phyloP scores from a whole-genome alignment of 2,797 vertebrate species.

The Acanthornis magna region DNA sequence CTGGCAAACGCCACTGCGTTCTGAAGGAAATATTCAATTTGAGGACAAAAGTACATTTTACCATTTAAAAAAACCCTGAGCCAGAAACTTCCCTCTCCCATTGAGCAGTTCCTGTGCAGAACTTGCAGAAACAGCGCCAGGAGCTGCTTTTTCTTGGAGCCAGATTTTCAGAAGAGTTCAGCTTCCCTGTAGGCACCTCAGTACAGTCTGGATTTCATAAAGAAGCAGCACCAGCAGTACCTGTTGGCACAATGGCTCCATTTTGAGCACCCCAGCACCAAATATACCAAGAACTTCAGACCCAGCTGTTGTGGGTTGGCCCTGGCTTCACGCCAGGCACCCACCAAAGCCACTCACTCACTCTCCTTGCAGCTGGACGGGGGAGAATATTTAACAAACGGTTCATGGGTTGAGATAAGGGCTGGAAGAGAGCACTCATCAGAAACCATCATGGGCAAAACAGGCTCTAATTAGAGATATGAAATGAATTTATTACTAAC shows the following conservation, averaged over 20 bases:
- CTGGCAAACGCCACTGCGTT: neutral
- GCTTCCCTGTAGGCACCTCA: neutral
- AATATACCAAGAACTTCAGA: neutral
- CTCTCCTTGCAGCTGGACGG: neutral
- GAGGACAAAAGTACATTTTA: neutral
- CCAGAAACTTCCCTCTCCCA: neutral
- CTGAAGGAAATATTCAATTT: conserved; percentile 39
- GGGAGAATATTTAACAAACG: neutral
- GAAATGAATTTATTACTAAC: neutral
- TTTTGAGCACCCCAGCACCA: neutral
- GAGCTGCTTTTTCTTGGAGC: neutral
- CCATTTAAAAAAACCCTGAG: neutral
- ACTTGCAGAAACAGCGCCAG: neutral
- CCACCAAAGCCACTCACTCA: neutral
- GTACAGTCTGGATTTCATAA: neutral
- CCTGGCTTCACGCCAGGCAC: no score
- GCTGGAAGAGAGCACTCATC: neutral
- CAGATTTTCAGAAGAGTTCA: neutral
- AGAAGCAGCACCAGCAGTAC: neutral
- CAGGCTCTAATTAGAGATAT: neutral
- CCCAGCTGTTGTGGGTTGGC: neutral
- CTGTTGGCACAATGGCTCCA: neutral
- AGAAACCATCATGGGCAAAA: neutral
- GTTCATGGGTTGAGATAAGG: neutral
- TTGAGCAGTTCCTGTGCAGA: neutral